Base-by-base conservation (phyloP, 2,797 vertebrate species). In the Mycteria americana region DNA sequence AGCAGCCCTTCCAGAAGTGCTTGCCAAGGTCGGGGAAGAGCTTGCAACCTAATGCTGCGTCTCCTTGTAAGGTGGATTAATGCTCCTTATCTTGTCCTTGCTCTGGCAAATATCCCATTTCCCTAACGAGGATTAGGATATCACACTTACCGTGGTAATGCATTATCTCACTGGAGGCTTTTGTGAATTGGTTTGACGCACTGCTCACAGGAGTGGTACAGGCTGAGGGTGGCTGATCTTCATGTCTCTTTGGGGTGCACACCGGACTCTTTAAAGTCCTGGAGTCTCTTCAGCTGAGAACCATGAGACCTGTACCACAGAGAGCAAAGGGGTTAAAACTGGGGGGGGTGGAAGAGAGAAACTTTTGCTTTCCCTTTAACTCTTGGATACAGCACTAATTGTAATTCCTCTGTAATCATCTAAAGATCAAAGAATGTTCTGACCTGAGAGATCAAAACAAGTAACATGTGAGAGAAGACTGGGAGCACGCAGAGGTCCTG, bases 51-150 rank as follows among this genome's bases (percentile, higher is more conserved):
- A 63, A 76, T 37, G 70, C 62, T 73, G 43, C 9, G 0, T 60
- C 92, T 89, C 89, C 59, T 67, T 85, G 41, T 83, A 9, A 76
- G 6, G 25, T 92, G 82, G 85, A 88, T 92, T 92, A 88, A 79
- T 39, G 68, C 31, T 92, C 89, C 51, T 85, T 89, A 90, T 75
- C 79, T 81, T 19, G 41, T 57, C 88, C 62, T 84, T 0, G 0
- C 69, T 78, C 82, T 80, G 92, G 79, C 84, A 88, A 86, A 68
- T 60, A 17, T 60, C 79, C 45, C 48, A 7, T 89, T 85, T 86
- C 73, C 85, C 54, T 81, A 59, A 78, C 48, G 8, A 57, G 91
- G 74, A 69, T 85, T 51, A 85, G 89, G 83, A 28, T 67, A 41
- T 73, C n/a, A 88, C 75, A n/a, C 70, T 65, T 45, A 56, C 39